Conservation (phyloP, 64 coral and sea anemone genomes). For the Pocillopora verrucosa region DNA sequence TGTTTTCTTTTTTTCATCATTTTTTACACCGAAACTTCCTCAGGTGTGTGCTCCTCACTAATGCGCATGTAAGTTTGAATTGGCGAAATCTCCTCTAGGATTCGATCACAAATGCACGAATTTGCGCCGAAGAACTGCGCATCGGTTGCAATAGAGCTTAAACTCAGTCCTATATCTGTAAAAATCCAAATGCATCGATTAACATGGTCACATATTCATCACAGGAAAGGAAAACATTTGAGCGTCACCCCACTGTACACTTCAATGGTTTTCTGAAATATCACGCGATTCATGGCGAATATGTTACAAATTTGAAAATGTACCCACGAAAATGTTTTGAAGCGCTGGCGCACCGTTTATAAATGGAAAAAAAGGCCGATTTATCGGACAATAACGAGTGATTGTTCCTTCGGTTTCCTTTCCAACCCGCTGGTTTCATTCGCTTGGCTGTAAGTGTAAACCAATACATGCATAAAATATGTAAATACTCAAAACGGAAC, state of each 20-base stretch:
- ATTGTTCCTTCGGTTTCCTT: background rate
- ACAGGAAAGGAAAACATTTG: background rate
- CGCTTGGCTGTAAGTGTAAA: slow-evolving; percentile 60
- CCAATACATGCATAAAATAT: slow-evolving; percentile 44
- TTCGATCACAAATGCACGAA: background rate
- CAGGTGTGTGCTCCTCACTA: background rate
- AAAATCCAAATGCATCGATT: background rate
- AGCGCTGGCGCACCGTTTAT: background rate
- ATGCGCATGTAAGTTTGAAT: slow-evolving; percentile 30
- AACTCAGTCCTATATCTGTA: slow-evolving; percentile 12
- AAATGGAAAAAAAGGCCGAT: background rate
- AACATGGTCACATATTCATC: slow-evolving; percentile 18
- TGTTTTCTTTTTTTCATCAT: background rate
- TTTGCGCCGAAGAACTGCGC: too few species aligned
- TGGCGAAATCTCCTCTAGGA: background rate
- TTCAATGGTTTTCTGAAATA: slow-evolving; percentile 29
- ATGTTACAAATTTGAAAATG: background rate
- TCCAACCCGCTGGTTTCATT: slow-evolving; percentile 15
- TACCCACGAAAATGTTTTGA: background rate
- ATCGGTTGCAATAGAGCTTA: background rate
- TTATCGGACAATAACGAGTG: background rate
- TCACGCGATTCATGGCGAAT: background rate
- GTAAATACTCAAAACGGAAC: background rate
- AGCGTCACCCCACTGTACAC: background rate
- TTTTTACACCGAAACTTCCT: background rate